These are phyloP conservation scores for Lanistes nyassanus DNA, from an alignment of 1,140 invertebrate genomes.

Conservation along the genomic window DNA sequence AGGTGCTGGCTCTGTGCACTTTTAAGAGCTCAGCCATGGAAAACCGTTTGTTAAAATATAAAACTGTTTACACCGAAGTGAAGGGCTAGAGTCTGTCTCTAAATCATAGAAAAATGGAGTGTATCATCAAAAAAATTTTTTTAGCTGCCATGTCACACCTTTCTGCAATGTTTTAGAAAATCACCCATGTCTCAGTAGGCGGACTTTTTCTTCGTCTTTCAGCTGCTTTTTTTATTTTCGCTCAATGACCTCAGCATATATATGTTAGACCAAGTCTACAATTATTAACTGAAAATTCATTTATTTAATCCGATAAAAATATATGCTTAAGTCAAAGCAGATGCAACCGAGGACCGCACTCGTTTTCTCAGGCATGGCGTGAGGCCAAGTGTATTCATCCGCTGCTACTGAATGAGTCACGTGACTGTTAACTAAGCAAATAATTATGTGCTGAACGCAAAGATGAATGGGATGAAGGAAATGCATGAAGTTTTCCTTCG, in stretches of 20 bases:
- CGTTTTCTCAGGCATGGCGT: slow-evolving; percentile 11
- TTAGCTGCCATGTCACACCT: too few relatives aligned
- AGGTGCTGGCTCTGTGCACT: too few relatives aligned
- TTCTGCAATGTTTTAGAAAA: too few relatives aligned
- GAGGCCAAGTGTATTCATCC: slow-evolving; percentile 6
- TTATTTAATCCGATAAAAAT: not conserved
- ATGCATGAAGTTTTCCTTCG: too few relatives aligned
- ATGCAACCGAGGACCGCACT: not conserved
- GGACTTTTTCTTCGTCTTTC: not conserved
- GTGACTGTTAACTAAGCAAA: slow-evolving; percentile 1
- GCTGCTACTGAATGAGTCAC: slow-evolving; percentile 11
- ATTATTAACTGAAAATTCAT: not conserved
- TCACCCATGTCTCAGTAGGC: not conserved
- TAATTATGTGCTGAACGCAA: not conserved
- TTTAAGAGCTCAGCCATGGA: too few relatives aligned
- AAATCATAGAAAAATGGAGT: too few relatives aligned
- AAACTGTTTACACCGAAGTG: too few relatives aligned
- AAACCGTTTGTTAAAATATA: too few relatives aligned
- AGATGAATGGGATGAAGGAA: too few relatives aligned
- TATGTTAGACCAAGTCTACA: not conserved
- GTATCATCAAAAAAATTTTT: too few relatives aligned
- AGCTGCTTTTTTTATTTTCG: not conserved
- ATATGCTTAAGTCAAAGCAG: not conserved
- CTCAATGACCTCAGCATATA: not conserved
- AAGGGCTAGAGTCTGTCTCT: too few relatives aligned